Conservation (phyloP, 2,113 vertebrate genomes). For the Muscicapa adusta region DNA sequence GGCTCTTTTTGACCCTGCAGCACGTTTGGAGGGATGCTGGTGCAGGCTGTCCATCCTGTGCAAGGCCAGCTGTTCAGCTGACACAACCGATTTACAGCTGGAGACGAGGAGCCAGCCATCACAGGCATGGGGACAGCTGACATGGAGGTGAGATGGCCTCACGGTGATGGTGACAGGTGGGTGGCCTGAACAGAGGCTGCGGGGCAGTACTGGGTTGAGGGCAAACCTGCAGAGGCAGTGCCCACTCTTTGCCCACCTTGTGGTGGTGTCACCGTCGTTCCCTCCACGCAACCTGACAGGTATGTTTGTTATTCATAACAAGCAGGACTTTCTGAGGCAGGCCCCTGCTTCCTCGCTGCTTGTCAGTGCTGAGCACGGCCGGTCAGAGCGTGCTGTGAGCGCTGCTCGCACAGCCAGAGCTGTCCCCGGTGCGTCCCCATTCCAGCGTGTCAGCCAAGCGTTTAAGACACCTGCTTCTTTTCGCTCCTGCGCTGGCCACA, state of each 20-base stretch:
- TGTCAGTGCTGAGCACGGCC: neutral
- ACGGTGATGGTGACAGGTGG: neutral
- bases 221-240: accelerated
- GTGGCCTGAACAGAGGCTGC: accelerated
- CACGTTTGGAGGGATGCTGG: neutral
- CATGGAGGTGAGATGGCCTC: neutral
- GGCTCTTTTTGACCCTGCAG: neutral
- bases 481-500: constrained; percentile 27
- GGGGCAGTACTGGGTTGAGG: neutral
- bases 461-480: constrained; percentile 62
- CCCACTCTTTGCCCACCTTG: neutral
- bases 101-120: neutral
- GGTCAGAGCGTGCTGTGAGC: neutral
- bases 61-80: constrained; percentile 4
- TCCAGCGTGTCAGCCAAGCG: constrained; percentile 20
- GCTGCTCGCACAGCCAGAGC: constrained; percentile 3
- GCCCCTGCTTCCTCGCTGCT: neutral
- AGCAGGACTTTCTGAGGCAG: neutral
- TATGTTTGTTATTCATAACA: neutral
- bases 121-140: neutral
- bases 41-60: accelerated
- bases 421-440: constrained; percentile 1
- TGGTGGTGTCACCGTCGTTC: neutral
- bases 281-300: neutral
- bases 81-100: neutral